Base-by-base conservation (phyloP, 2,113 vertebrate species). In the Suricata suricatta region DNA sequence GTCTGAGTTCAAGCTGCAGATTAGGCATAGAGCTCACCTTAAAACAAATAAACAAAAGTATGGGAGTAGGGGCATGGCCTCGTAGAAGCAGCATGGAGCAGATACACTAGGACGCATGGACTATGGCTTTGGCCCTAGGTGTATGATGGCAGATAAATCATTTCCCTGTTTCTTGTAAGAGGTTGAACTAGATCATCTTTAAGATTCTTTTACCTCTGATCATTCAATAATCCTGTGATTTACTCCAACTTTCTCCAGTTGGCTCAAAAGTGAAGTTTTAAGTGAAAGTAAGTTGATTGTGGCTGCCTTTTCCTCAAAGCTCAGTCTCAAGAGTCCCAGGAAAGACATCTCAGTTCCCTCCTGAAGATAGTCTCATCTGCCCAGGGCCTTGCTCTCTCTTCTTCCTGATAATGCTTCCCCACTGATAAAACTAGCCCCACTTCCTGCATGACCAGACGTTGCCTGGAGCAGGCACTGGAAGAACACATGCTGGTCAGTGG, bases 211-310 rank as follows among this genome's bases (percentile, higher is more conserved):
- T 41, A 84, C 64, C 69, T 93, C 81, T 77, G 38, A 60, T 33
- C 44, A 87, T 86, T 93, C 52, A 85, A n/a, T 63, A 95, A 88
- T 66, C 90, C 41, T 77, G 31, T 82, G 72, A 23, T 15, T 60
- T 88, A 57, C 44, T 47, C 81, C 10, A 9, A 86, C 52, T 74
- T 90, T 91, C 31, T 83, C 69, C 85, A 81, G 15, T 21, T 93
- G 91, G 81, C n/a, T 77, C 82, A 88, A 76, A 66, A 96, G 87
- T 71, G 38, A 86, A 93, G 50, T 54, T 79, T 66, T 79, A 71
- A 87, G 50, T 8, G 4, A 52, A 35, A 50, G 16, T 47, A 80
- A 71, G 57, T 31, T 64, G 35, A 82, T 0, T n/a, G 29, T 82
- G 50, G 41, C 92, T 77, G 23, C n/a, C 31, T 90, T 94, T 80